Evolutionary conservation across 1,140 invertebrate species (phyloP).

Genomic region (Diorhabda carinulata): DNA sequence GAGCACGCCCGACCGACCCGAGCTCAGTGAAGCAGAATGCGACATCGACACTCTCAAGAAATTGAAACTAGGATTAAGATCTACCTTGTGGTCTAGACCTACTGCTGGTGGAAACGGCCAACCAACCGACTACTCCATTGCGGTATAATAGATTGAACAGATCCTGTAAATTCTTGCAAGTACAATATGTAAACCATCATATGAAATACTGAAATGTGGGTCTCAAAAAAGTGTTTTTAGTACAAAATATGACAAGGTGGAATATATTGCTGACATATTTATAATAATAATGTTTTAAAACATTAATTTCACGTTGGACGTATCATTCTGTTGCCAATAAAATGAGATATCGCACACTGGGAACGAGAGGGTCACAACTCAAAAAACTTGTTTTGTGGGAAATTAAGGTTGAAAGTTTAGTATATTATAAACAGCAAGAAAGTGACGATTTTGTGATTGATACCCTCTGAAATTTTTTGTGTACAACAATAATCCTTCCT

Average conservation of each 20-base stretch:
- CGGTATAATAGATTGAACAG: constrained; percentile 51
- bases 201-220: no score
- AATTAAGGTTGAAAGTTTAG: no score
- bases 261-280: background rate
- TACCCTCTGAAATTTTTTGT: no score
- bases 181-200: no score
- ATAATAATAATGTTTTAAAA: background rate
- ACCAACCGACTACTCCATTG: constrained; percentile 64
- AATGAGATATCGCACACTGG: no score
- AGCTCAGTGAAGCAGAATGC: constrained; percentile 67
- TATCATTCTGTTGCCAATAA: no score
- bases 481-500: no score
- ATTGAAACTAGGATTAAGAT: constrained; percentile 65
- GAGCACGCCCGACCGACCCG: constrained; percentile 49
- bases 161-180: background rate
- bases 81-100: constrained; percentile 69
- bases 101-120: constrained; percentile 50
- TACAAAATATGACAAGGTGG: background rate
- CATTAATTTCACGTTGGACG: background rate
- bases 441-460: no score
- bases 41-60: constrained; percentile 75
- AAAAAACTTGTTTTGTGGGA: no score
- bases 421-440: no score
- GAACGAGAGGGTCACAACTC: no score
- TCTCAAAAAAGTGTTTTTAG: background rate